Evolutionary conservation across 2,797 vertebrate genomes (phyloP).

Genomic region (Megalops cyprinoides): DNA sequence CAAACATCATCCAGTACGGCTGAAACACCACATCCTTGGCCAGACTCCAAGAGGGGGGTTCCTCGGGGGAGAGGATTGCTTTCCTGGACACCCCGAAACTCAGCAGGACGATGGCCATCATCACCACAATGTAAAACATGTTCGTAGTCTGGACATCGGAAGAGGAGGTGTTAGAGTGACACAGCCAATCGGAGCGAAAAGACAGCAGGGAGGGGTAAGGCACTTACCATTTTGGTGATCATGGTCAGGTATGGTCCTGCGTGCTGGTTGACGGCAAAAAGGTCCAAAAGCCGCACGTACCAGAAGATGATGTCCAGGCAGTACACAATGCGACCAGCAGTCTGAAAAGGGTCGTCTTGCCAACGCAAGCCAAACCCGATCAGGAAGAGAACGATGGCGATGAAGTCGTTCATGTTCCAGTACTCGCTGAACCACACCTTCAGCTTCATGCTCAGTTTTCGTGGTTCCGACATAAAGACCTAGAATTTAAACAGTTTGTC

Average conservation of each 20-base stretch:
- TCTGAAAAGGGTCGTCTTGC: constrained; percentile 67
- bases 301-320: constrained; percentile 97
- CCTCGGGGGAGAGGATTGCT: constrained; percentile 89
- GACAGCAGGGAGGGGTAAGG: background rate
- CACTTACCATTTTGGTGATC: constrained; percentile 95
- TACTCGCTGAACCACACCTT: constrained; percentile 97
- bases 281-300: constrained; percentile 89
- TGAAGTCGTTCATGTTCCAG: constrained; percentile 91
- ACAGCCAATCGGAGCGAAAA: background rate
- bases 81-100: constrained; percentile 95
- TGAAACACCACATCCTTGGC: constrained; percentile 89
- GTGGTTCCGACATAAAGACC: constrained; percentile 91
- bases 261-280: constrained; percentile 93
- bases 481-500: no score
- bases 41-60: constrained; percentile 87
- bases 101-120: constrained; percentile 94
- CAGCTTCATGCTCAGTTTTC: constrained; percentile 87
- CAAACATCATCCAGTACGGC: constrained; percentile 98
- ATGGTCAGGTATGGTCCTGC: constrained; percentile 96
- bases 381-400: constrained; percentile 88
- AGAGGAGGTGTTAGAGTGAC: constrained; percentile 19
- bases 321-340: constrained; percentile 83
- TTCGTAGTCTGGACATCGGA: constrained; percentile 82
- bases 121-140: constrained; percentile 98
- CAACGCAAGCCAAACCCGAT: constrained; percentile 84